A percentile compares a stretch with the other conserved stretches of the same genome.
These are phyloP conservation scores for Exephanes ischioxanthus DNA, from an alignment of 2,888 invertebrate species.

Conservation along the genomic window DNA sequence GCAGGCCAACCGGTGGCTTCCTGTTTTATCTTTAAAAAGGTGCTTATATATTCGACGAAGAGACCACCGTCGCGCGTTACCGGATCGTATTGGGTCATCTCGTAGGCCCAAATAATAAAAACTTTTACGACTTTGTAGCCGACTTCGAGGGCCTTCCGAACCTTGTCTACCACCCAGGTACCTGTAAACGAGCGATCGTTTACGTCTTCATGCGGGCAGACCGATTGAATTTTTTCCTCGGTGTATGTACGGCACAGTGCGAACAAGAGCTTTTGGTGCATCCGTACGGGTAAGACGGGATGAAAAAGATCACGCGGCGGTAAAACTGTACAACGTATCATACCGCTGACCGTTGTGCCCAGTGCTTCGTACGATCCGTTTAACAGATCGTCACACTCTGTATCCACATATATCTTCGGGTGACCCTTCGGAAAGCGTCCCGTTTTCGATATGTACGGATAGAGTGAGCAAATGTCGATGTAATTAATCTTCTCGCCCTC, in stretches of 20 bases:
- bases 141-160: background rate
- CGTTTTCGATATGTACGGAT: conserved; percentile 74
- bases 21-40: conserved; percentile 73
- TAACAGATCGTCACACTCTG: conserved; percentile 34
- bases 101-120: too few relatives aligned
- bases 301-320: conserved; percentile 72
- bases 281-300: conserved; percentile 76
- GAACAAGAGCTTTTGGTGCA: conserved; percentile 74
- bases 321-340: conserved; percentile 72
- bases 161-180: conserved; percentile 10
- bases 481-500: conserved; percentile 60
- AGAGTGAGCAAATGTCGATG: too few relatives aligned
- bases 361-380: background rate
- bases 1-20: conserved; percentile 72
- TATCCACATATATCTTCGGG: conserved; percentile 68
- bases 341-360: conserved; percentile 60
- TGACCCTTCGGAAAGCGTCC: conserved; percentile 71
- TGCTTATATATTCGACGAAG: too few relatives aligned
- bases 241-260: conserved; percentile 77
- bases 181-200: background rate
- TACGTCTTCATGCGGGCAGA: background rate
- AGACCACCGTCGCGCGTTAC: too few relatives aligned
- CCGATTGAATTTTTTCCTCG: conserved; percentile 67
- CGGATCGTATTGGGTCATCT: too few relatives aligned
- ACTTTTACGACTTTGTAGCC: background rate